Evolutionary conservation across 2,113 vertebrate species (phyloP).

Genomic region (Ptyas mucosa): DNA sequence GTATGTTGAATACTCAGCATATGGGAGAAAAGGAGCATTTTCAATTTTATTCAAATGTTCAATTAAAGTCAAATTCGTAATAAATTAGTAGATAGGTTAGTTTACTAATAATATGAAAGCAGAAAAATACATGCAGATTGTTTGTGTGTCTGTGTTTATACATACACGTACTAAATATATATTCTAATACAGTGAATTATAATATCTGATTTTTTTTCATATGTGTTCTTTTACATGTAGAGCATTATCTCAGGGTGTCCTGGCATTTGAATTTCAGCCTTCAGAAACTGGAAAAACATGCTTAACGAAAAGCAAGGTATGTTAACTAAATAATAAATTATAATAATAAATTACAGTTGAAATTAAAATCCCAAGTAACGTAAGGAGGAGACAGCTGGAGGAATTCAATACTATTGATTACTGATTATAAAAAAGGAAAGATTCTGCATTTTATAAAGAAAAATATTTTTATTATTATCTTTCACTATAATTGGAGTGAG

Average conservation of each 20-base stretch:
- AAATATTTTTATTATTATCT: neutral
- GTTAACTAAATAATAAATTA: neutral
- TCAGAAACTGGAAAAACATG: constrained; percentile 6
- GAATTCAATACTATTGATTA: neutral
- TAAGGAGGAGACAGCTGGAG: neutral
- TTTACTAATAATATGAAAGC: neutral
- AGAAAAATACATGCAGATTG: neutral
- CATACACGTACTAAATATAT: neutral
- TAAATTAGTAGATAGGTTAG: neutral
- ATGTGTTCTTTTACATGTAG: neutral
- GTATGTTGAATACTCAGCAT: neutral
- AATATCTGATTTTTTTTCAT: neutral
- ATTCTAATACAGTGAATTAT: neutral
- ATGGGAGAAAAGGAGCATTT: neutral
- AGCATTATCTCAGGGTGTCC: neutral
- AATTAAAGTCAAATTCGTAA: neutral
- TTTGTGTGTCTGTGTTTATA: neutral
- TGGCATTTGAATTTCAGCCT: neutral
- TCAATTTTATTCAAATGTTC: neutral
- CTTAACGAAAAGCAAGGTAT: neutral
- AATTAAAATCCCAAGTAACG: neutral
- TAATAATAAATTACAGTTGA: neutral
- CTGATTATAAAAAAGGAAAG: neutral
- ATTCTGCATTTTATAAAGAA: neutral
- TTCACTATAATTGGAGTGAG: neutral